Conservation (phyloP, 2,888 invertebrate genomes). For the Meteorus cinctellus region DNA sequence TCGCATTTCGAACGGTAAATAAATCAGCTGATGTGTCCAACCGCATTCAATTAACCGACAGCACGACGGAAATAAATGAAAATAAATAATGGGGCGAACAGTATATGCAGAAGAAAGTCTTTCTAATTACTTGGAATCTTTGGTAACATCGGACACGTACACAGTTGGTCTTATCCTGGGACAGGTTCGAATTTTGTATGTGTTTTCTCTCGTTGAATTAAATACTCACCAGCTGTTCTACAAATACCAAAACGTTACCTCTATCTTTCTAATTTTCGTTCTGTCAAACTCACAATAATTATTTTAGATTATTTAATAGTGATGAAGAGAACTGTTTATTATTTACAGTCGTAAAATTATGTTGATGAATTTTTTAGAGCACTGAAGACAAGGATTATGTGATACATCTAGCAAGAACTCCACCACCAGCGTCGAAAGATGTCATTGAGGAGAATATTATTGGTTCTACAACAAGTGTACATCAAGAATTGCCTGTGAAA, state of each 20-base stretch:
- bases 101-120: slow-evolving; percentile 82
- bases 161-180: slow-evolving; percentile 86
- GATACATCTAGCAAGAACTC: slow-evolving; percentile 86
- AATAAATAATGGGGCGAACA: slow-evolving; percentile 78
- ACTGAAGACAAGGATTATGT: slow-evolving; percentile 82
- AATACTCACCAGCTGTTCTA: slow-evolving; percentile 26
- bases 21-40: slow-evolving; percentile 35
- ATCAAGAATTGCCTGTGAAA: slow-evolving; percentile 69
- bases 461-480: slow-evolving; percentile 69
- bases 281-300: background rate
- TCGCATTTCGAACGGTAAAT: slow-evolving; percentile 15
- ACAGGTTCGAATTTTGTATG: slow-evolving; percentile 77
- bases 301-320: no score
- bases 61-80: slow-evolving; percentile 8
- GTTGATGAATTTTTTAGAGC: slow-evolving; percentile 74
- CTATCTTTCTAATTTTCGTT: background rate
- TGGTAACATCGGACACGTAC: slow-evolving; percentile 79
- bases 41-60: slow-evolving; percentile 12
- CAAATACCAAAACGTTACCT: background rate
- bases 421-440: slow-evolving; percentile 75
- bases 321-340: no score
- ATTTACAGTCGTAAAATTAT: background rate
- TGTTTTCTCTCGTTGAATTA: slow-evolving; percentile 47
- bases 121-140: slow-evolving; percentile 80
- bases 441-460: slow-evolving; percentile 71